Conservation (phyloP, 2,797 vertebrate species). For the Pogonophryne albipinna region DNA sequence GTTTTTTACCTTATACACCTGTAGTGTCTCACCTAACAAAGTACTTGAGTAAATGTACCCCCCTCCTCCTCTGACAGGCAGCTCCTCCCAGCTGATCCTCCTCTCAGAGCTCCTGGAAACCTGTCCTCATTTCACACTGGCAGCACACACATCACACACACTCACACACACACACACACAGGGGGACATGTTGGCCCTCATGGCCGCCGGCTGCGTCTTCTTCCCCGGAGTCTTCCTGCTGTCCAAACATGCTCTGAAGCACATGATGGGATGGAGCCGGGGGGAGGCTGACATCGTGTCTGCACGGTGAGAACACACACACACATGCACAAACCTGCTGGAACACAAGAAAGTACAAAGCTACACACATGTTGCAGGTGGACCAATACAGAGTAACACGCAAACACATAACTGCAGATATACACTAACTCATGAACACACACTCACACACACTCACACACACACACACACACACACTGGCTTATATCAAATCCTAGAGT, state of each 20-base stretch:
- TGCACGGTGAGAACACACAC: conserved; percentile 82
- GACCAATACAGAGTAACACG: too few relatives aligned
- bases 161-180: not conserved
- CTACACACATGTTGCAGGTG: too few relatives aligned
- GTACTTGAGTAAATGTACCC: not conserved
- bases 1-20: too few relatives aligned
- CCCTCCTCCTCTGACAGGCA: conserved; percentile 48
- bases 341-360: too few relatives aligned
- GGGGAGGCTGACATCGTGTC: conserved; percentile 88
- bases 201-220: conserved; percentile 88
- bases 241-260: conserved; percentile 84
- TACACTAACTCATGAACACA: too few relatives aligned
- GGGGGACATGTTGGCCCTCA: conserved; percentile 82
- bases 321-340: not conserved
- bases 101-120: conserved; percentile 31
- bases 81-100: conserved; percentile 59
- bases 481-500: too few relatives aligned
- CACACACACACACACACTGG: too few relatives aligned
- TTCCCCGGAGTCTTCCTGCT: conserved; percentile 91
- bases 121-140: conserved; percentile 13
- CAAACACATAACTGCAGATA: too few relatives aligned
- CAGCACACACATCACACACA: conserved; percentile 1
- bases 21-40: too few relatives aligned
- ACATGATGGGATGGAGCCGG: conserved; percentile 85
- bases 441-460: too few relatives aligned